Conservation (phyloP, 2,888 invertebrate species). For the Drosophila limbata region DNA sequence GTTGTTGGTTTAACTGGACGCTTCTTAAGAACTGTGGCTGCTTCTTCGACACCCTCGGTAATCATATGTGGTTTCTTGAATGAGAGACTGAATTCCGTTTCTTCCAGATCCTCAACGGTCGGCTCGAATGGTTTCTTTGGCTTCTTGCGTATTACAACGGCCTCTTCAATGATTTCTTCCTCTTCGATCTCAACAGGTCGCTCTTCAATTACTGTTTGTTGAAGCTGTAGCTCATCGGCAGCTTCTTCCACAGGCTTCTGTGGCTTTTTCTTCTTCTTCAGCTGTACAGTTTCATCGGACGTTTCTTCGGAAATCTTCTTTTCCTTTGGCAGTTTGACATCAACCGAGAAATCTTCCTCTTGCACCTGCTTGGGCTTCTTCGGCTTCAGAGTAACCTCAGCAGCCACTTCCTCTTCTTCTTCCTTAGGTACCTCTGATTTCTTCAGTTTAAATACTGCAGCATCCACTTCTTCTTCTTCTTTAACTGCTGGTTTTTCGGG, state of each 20-base stretch:
- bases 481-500: slow-evolving; percentile 54
- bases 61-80: slow-evolving; percentile 85
- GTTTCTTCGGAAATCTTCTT: slow-evolving; percentile 82
- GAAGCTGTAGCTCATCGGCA: slow-evolving; percentile 82
- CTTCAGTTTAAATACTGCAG: slow-evolving; percentile 78
- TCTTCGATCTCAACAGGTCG: slow-evolving; percentile 87
- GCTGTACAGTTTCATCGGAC: slow-evolving; percentile 80
- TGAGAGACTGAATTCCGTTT: slow-evolving; percentile 83
- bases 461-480: slow-evolving; percentile 74
- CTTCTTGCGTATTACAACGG: slow-evolving; percentile 78
- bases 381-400: slow-evolving; percentile 84
- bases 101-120: slow-evolving; percentile 82
- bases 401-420: slow-evolving; percentile 84
- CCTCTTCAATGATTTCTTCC: slow-evolving; percentile 85
- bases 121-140: slow-evolving; percentile 77
- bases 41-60: slow-evolving; percentile 85
- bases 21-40: slow-evolving; percentile 84
- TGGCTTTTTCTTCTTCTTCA: slow-evolving; percentile 83
- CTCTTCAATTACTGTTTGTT: slow-evolving; percentile 80
- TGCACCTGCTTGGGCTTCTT: slow-evolving; percentile 78
- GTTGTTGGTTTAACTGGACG: slow-evolving; percentile 76
- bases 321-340: slow-evolving; percentile 78
- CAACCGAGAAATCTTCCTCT: slow-evolving; percentile 83
- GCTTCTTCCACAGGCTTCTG: slow-evolving; percentile 79
- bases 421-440: slow-evolving; percentile 70